Evolutionary conservation across 2,797 vertebrate genomes (phyloP), one percentile per base, ranked within the genome.

Genomic region (Enteromius trimaculatus): DNA sequence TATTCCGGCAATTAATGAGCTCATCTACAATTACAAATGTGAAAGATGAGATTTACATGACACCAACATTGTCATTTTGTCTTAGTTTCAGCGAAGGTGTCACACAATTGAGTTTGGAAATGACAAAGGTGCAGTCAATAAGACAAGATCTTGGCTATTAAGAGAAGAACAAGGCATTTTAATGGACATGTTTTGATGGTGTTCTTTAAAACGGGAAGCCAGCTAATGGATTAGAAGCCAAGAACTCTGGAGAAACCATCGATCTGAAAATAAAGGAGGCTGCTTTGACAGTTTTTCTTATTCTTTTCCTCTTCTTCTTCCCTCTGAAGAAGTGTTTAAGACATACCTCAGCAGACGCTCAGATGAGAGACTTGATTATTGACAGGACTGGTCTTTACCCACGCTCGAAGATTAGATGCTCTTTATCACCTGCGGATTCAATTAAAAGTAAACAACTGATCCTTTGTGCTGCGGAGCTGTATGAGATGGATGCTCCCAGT

Each of bases 211-310:
- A 84, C 49, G 37, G 82, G 79, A 86, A 74, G 65, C 71, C 77
- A 58, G 72, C 85, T 88, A 88, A 88, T 87, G 82, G 80, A 85
- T 87, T 86, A 86, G 86, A 84, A 83, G 87, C 76, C 84, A 81
- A 76, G 80, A 86, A 72, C 78, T 86, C 68, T 64, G 69, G 64
- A 85, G 87, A 86, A 84, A 76, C 69, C 84, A 89, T 85, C 16
- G 84, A 89, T 82, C 84, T 58, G 58, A 80, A 86, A 85, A 81
- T 83, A 86, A 88, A 89, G 84, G 80, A 64, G 83, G 11, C 21
- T 68, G 44, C 39, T 85, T 83, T 86, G 66, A 84, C 79, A 88
- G 68, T 81, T 65, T 84, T 72, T 68, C 75, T 44, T 39, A 11
- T 74, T 76, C 23, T 74, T 39, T 51, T 53, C 16, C 60, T 39